Evolutionary conservation across 1,140 invertebrate genomes (phyloP).

Genomic region (Caenorhabditis remanei): DNA sequence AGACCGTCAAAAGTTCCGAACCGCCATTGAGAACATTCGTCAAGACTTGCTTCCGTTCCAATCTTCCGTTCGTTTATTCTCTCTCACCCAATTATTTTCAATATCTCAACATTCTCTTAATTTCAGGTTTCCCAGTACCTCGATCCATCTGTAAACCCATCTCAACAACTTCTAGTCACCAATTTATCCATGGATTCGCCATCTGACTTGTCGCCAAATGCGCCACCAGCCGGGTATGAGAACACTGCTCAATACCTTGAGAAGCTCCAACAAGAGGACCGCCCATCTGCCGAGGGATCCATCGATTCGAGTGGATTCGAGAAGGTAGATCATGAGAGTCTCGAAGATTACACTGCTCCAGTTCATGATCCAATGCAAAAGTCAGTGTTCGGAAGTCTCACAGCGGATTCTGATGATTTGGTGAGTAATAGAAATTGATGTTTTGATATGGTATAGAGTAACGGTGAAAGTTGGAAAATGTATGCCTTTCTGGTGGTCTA

Average conservation of each 20-base stretch:
- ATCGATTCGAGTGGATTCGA: constrained; percentile 61
- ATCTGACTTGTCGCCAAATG: constrained; percentile 63
- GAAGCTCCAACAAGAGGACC: constrained; percentile 38
- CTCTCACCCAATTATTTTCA: too few relatives aligned
- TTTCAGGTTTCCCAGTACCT: constrained; percentile 52
- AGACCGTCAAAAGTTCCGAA: constrained; percentile 52
- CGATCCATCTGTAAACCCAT: constrained; percentile 6
- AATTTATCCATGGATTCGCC: constrained; percentile 63
- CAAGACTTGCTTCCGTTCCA: constrained; percentile 40
- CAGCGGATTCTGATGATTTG: constrained; percentile 33
- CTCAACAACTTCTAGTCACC: constrained; percentile 51
- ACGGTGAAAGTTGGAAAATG: not conserved
- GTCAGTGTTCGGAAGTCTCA: constrained; percentile 53
- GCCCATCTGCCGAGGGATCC: constrained; percentile 56
- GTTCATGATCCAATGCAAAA: constrained; percentile 62
- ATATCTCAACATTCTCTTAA: not conserved
- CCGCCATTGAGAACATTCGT: constrained; percentile 37
- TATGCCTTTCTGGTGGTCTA: too few relatives aligned
- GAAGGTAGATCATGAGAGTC: constrained; percentile 57
- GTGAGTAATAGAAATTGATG: constrained; percentile 17
- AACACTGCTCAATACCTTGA: constrained; percentile 51
- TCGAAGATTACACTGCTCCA: constrained; percentile 53
- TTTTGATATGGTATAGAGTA: not conserved
- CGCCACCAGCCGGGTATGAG: constrained; percentile 62
- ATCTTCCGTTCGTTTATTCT: constrained; percentile 34